Evolutionary conservation across 2,888 invertebrate species (phyloP).

Genomic region (Cantharis rustica): DNA sequence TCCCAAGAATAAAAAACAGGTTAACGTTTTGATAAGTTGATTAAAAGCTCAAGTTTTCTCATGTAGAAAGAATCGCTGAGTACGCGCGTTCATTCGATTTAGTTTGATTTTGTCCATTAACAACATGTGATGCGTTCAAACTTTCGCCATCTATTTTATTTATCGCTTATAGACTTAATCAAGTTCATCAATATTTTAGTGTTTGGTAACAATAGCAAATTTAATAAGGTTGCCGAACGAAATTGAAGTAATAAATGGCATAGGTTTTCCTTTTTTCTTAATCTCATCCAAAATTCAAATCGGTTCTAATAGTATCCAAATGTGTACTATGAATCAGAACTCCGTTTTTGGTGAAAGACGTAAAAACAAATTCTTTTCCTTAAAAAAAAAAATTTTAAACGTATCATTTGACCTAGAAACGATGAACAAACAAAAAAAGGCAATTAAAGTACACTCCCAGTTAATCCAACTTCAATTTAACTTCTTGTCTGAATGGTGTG

Average conservation of each 20-base stretch:
- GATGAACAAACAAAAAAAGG: not conserved
- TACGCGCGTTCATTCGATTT: conserved; percentile 7
- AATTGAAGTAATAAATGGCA: not conserved
- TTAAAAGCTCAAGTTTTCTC: conserved; percentile 8
- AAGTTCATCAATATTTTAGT: not conserved
- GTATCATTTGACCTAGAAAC: not conserved
- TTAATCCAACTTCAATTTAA: conserved; percentile 27
- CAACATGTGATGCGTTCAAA: not conserved
- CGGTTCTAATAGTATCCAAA: not conserved
- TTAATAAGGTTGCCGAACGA: not conserved
- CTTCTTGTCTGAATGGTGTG: conserved; percentile 30
- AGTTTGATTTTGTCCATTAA: not conserved
- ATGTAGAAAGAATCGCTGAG: conserved; percentile 2
- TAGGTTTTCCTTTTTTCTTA: not conserved
- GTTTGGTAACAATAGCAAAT: not conserved
- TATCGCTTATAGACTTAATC: conserved; percentile 2
- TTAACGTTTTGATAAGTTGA: conserved; percentile 22
- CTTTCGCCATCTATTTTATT: conserved; percentile 1
- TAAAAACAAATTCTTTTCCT: not conserved
- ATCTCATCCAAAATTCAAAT: not conserved
- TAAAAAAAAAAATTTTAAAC: not conserved
- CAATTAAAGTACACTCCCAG: conserved; percentile 13
- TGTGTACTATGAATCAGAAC: not conserved
- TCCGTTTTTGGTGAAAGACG: not conserved
- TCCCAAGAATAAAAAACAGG: conserved; percentile 15